These are phyloP conservation scores for Danaus chrysippus DNA, from an alignment of 2,888 invertebrate genomes.

Conservation along the genomic window DNA sequence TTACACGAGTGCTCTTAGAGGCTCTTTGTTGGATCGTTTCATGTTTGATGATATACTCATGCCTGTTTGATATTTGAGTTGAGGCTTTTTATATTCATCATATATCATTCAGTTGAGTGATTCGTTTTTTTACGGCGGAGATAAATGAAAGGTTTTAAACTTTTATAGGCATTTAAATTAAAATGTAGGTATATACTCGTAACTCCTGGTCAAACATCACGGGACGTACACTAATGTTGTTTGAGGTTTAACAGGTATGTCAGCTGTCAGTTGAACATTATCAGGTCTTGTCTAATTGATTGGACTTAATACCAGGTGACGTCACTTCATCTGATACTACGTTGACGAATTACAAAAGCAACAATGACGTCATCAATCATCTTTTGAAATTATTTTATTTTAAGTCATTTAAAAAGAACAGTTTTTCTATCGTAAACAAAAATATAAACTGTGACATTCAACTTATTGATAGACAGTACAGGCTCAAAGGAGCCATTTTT, in stretches of 20 bases:
- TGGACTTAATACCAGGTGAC: slow-evolving; percentile 35
- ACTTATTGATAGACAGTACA: slow-evolving; percentile 4
- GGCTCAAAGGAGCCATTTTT: slow-evolving; percentile 13
- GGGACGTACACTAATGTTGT: neutral
- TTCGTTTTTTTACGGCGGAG: no score
- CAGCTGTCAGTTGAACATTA: slow-evolving; percentile 23
- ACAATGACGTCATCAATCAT: neutral
- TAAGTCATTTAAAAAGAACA: no score
- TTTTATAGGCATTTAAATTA: neutral
- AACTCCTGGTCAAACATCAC: neutral
- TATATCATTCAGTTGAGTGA: neutral
- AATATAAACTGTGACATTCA: neutral
- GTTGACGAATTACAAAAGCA: neutral
- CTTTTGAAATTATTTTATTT: no score
- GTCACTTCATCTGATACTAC: slow-evolving; percentile 35
- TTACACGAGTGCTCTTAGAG: neutral
- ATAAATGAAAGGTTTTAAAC: no score
- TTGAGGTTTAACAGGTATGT: slow-evolving; percentile 14
- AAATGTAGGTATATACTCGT: no score
- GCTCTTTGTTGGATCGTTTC: slow-evolving; percentile 4
- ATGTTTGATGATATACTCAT: neutral
- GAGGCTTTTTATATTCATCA: slow-evolving; percentile 7
- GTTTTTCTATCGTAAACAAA: no score
- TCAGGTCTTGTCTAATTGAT: slow-evolving; percentile 30
- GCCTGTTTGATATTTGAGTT: slow-evolving; percentile 13